Evolutionary conservation across 1,140 invertebrate genomes (phyloP), one percentile per base, ranked within the genome.

Genomic region (Oncopeltus fasciatus): DNA sequence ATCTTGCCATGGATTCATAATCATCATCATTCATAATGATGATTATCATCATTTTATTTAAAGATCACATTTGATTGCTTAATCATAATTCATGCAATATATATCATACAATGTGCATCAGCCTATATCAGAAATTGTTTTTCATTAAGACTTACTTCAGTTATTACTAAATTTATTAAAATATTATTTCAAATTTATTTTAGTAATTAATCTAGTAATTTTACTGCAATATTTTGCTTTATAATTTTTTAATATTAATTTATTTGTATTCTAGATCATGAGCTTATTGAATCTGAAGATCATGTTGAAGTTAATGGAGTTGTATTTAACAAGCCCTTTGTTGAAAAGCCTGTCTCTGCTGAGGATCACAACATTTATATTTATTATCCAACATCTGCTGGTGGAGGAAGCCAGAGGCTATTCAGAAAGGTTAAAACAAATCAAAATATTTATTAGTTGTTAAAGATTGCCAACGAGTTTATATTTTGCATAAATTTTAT

Each of bases 331-430:
- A 99, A 98, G 73, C 97, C 97, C 0, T 99, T 99, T 78, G 97
- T 99, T 0, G 97, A 99, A 74, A 98, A 98, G 73, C 95, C 95
- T 0, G 84, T 95, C 44, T 96, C 92, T 21, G 97, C 97, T 0
- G 97, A 99, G 77, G 95, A 99, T 77, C 97, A 99, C 74, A 99
- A 99, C 73, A 97, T 99, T 71, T 98, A 98, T 73, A 99, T 99
- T 69, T 99, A 99, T 75, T 99, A 98, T 77, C 97, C 96, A 0
- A 93, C 92, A 2, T 94, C 92, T 2, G 97, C 95, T n/a, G 97
- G 97, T 2, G 89, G 88, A 2, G 96, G 96, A 2, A 95, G 92
- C 73, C 96, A 99, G 72, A 80, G 94, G 68, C 77, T 99, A 44
- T 99, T 99, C 76, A 82, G 96, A 72, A 99, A 98, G 81, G 90